phyloP scores from a whole-genome alignment of 2,888 invertebrate species.

The Drosophila falleni region DNA sequence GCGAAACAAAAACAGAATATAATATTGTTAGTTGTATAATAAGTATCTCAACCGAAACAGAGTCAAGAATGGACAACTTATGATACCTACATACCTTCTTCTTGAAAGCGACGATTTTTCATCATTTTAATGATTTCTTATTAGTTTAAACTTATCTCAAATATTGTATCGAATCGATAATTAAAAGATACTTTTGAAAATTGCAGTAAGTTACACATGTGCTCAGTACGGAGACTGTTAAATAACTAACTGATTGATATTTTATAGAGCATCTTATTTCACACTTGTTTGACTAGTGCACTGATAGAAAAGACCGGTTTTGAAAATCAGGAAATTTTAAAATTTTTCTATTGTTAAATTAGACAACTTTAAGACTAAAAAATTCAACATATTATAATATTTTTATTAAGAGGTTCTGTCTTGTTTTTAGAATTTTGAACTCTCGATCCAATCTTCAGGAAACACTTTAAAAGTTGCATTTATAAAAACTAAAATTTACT shows the following conservation, averaged over 20 bases:
- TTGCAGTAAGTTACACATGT: conserved; percentile 44
- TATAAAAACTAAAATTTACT: no score
- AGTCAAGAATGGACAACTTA: neutral
- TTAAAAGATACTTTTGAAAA: conserved; percentile 18
- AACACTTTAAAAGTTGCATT: no score
- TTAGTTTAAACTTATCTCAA: neutral
- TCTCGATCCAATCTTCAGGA: no score
- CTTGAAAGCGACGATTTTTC: conserved; percentile 83
- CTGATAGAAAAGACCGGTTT: neutral
- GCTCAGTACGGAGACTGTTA: conserved; percentile 64
- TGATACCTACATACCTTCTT: conserved; percentile 67
- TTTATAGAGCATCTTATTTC: conserved; percentile 46
- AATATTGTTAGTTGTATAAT: neutral
- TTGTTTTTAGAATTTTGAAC: no score
- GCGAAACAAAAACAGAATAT: conserved; percentile 16
- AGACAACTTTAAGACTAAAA: no score
- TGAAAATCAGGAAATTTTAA: neutral
- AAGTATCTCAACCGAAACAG: neutral
- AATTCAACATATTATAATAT: no score
- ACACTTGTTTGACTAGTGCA: conserved; percentile 29
- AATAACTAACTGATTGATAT: conserved; percentile 80
- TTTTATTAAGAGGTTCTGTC: no score
- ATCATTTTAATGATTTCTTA: conserved; percentile 59
- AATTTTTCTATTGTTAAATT: no score
- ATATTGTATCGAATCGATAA: neutral